A percentile compares a stretch with the other conserved stretches of the same genome.
Evolutionary conservation across 2,888 invertebrate genomes (phyloP).

Genomic region (Elysia crispata): DNA sequence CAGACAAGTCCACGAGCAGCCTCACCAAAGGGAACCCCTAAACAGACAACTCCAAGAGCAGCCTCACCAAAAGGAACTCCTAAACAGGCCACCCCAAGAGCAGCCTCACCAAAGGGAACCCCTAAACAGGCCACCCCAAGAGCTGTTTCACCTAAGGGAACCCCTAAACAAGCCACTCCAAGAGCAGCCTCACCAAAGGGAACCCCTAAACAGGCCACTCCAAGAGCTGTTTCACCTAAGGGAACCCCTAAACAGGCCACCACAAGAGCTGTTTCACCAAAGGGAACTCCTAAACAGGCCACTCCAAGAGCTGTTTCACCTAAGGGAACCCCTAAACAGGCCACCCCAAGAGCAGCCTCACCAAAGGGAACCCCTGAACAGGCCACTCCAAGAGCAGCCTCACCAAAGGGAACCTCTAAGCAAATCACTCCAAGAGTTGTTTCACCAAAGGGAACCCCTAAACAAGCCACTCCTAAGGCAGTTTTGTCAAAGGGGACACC

Average conservation of each 20-base stretch:
- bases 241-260: too few relatives aligned
- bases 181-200: too few relatives aligned
- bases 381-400: not conserved
- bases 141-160: conserved; percentile 9
- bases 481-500: too few relatives aligned
- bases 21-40: conserved; percentile 6
- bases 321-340: not conserved
- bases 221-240: too few relatives aligned
- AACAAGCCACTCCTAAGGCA: too few relatives aligned
- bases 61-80: not conserved
- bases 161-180: not conserved
- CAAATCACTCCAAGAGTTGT: not conserved
- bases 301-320: not conserved
- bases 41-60: not conserved
- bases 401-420: not conserved
- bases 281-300: conserved; percentile 33
- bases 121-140: not conserved
- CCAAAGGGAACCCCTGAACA: conserved; percentile 30
- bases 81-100: not conserved
- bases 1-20: not conserved
- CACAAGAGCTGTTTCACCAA: conserved; percentile 28
- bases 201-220: too few relatives aligned
- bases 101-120: not conserved
- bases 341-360: not conserved
- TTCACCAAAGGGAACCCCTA: too few relatives aligned